These are phyloP conservation scores for Brachypteracias leptosomus DNA, from an alignment of 2,113 vertebrate species.

Conservation along the genomic window DNA sequence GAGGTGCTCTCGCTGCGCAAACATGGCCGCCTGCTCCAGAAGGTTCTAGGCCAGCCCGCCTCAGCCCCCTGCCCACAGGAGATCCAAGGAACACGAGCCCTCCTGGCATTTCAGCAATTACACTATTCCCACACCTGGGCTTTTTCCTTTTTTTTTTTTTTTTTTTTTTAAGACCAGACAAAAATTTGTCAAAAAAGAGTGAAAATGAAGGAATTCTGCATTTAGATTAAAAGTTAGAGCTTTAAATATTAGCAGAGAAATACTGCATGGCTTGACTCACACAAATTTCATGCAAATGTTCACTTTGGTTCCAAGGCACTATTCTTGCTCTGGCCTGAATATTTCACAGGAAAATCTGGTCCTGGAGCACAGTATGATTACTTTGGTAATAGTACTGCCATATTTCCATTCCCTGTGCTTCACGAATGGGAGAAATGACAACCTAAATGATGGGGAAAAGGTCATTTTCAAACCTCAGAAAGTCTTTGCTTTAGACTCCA, in stretches of 20 bases:
- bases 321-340: not conserved
- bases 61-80: fast-evolving
- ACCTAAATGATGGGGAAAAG: not conserved
- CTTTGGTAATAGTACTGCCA: not conserved
- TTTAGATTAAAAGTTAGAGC: not conserved
- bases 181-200: not conserved
- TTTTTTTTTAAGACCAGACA: not conserved
- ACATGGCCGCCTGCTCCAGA: fast-evolving
- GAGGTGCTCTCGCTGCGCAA: fast-evolving
- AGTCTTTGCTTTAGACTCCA: not conserved
- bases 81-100: fast-evolving
- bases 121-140: fast-evolving
- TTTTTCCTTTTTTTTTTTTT: not conserved
- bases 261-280: not conserved
- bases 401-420: not conserved
- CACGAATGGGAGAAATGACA: not conserved
- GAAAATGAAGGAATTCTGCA: not conserved
- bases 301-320: not conserved
- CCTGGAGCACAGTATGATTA: not conserved
- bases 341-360: not conserved
- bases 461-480: not conserved
- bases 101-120: not conserved
- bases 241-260: not conserved
- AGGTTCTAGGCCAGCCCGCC: too few species aligned
- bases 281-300: not conserved